Base-by-base conservation (phyloP, 2,888 invertebrate species). In the Patella pellucida region DNA sequence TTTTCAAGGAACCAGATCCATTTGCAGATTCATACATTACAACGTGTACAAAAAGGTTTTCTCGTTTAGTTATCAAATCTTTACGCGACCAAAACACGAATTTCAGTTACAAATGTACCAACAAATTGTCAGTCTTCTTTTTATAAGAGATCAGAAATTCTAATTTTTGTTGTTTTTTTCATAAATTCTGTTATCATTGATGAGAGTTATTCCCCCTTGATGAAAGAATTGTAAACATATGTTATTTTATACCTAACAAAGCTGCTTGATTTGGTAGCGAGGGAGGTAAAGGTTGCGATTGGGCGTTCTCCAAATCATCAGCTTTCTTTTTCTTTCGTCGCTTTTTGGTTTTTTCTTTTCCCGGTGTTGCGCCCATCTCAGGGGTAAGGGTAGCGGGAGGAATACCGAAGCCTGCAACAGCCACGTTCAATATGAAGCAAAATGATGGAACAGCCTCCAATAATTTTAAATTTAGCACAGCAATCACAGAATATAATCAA, bases 301-400 rank as follows among this genome's bases (percentile, higher is more conserved):
- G 82, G 27, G 77, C 77, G 19, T 72, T 78, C 51, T 82, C 80
- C 62, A 72, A 67, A 14, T 82, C 82, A 50, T 79, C 80, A 16
- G 69, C 81, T 80, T 85, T 88, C 84, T 86, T 84, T 81, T 84
- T 87, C 84, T 88, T 88, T 79, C 85, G 85, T 71, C 86, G 75
- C 77, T 86, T 86, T 81, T 86, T 86, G 16, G 84, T 78, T 81
- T 87, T 86, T 76, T 85, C 84, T 78, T 86, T 86, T 31, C 80
- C 82, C n/a, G 51, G 68, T 41, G 73, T 67, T 50, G 79, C 73
- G 54, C 76, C 75, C 70, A 76, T 75, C 71, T 76, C 79, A 69
- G 81, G 79, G 78, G 81, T 76, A 68, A 76, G 78, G 76, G 78
- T 76, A 70, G 81, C 68, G 78, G 84, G 82, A 79, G 86, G 81